Evolutionary conservation across 2,113 vertebrate species (phyloP).

Genomic region (Nothobranchius kuhntae): DNA sequence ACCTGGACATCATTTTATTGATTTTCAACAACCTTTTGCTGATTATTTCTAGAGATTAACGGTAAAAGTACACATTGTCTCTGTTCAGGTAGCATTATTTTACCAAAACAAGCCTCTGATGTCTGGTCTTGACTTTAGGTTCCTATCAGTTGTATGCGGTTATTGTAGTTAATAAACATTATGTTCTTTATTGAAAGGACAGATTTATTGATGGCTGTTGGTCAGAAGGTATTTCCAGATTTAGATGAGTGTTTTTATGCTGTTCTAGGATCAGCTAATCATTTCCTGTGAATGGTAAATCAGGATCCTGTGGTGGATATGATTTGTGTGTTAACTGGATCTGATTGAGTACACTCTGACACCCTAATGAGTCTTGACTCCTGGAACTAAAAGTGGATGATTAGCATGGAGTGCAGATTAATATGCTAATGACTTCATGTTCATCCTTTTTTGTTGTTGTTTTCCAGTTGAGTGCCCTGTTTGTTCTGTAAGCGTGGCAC

Average conservation of each 20-base stretch:
- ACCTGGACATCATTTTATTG: no score
- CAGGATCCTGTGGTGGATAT: not conserved
- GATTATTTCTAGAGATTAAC: no score
- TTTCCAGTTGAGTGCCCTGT: slow-evolving; percentile 91
- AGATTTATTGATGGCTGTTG: not conserved
- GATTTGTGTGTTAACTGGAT: not conserved
- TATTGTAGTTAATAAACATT: not conserved
- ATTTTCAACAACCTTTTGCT: no score
- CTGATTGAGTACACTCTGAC: not conserved
- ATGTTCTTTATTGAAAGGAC: not conserved
- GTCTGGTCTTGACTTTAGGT: not conserved
- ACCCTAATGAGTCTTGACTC: not conserved
- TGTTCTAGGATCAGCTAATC: not conserved
- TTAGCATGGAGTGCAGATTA: not conserved
- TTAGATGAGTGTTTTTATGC: not conserved
- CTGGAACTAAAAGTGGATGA: not conserved
- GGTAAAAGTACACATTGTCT: no score
- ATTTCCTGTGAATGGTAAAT: slow-evolving; percentile 4
- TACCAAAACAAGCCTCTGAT: no score
- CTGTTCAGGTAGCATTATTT: no score
- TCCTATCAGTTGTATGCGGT: not conserved
- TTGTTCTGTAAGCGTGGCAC: slow-evolving; percentile 83
- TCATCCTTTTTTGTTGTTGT: not conserved
- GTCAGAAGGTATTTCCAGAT: not conserved
- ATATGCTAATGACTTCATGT: slow-evolving; percentile 5